phyloP scores from a whole-genome alignment of 2,888 invertebrate species.

The Cataglyphis albicans region DNA sequence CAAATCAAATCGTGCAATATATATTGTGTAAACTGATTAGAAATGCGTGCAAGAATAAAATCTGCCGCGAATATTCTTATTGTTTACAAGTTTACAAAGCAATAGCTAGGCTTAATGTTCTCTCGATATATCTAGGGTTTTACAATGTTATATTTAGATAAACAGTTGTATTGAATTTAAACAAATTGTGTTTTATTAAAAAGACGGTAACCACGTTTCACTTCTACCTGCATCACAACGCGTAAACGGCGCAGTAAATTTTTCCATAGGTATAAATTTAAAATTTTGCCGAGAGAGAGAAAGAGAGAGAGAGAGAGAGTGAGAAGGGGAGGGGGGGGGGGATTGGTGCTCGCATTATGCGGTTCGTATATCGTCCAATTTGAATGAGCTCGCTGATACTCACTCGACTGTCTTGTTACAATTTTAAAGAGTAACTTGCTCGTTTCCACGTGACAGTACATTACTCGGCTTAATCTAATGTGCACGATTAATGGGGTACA shows the following conservation, averaged over 20 bases:
- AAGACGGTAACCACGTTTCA: constrained; percentile 28
- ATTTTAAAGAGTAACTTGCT: constrained; percentile 37
- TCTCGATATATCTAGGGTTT: neutral
- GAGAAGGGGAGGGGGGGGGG: too few species aligned
- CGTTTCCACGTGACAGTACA: neutral
- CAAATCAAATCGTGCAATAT: neutral
- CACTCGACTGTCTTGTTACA: constrained; percentile 25
- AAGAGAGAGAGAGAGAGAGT: neutral
- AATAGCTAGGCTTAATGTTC: neutral
- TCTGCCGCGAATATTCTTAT: neutral
- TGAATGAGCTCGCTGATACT: constrained; percentile 49
- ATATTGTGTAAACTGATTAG: constrained; percentile 1
- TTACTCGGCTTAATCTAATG: constrained; percentile 26
- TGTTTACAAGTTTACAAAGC: neutral
- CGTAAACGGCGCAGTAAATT: constrained; percentile 46
- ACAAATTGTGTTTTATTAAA: constrained; percentile 44
- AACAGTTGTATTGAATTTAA: neutral
- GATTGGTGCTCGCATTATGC: constrained; percentile 16
- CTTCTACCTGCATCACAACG: constrained; percentile 27
- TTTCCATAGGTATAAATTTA: constrained; percentile 45
- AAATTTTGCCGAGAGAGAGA: constrained; percentile 40
- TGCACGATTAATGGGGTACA: constrained; percentile 16
- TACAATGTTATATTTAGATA: constrained; percentile 20
- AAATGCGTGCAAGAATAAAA: constrained; percentile 3
- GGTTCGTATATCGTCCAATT: constrained; percentile 39